Conservation (phyloP, 2,113 vertebrate genomes). For the Paralichthys olivaceus region DNA sequence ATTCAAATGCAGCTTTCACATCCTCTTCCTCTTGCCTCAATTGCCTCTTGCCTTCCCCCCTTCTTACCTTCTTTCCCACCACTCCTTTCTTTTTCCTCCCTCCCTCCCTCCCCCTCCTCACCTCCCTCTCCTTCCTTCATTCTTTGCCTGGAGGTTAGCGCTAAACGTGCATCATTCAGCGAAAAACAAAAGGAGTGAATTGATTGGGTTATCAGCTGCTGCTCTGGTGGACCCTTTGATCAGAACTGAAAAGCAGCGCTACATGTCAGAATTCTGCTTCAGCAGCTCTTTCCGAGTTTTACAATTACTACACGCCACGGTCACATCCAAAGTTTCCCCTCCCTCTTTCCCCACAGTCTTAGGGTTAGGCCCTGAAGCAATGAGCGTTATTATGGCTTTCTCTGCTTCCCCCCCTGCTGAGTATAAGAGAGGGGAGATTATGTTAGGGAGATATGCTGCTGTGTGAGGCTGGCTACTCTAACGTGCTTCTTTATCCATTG, state of each 20-base stretch:
- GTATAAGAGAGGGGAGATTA: constrained; percentile 39
- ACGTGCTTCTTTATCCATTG: neutral
- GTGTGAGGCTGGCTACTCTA: constrained; percentile 15
- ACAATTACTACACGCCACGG: constrained; percentile 82
- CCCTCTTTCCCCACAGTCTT: constrained; percentile 64
- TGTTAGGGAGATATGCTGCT: constrained; percentile 53
- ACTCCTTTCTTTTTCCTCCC: constrained; percentile 22
- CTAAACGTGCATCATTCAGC: constrained; percentile 90
- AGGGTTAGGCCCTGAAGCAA: constrained; percentile 71
- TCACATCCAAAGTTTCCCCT: constrained; percentile 78
- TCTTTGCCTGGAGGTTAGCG: constrained; percentile 86
- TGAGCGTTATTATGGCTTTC: constrained; percentile 59
- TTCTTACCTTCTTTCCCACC: constrained; percentile 47
- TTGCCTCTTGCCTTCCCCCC: constrained; percentile 29
- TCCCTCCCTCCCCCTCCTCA: constrained; percentile 23
- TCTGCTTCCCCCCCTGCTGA: constrained; percentile 49
- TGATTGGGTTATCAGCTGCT: constrained; percentile 85
- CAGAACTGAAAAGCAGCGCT: constrained; percentile 82
- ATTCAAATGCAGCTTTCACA: constrained; percentile 74
- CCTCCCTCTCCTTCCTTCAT: constrained; percentile 66
- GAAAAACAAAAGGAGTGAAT: constrained; percentile 87
- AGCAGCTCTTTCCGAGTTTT: constrained; percentile 85
- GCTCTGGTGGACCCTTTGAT: constrained; percentile 82
- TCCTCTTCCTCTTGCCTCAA: constrained; percentile 51
- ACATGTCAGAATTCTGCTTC: constrained; percentile 85